Evolutionary conservation across 2,797 vertebrate genomes (phyloP).

Genomic region (Pempheris klunzingeri): DNA sequence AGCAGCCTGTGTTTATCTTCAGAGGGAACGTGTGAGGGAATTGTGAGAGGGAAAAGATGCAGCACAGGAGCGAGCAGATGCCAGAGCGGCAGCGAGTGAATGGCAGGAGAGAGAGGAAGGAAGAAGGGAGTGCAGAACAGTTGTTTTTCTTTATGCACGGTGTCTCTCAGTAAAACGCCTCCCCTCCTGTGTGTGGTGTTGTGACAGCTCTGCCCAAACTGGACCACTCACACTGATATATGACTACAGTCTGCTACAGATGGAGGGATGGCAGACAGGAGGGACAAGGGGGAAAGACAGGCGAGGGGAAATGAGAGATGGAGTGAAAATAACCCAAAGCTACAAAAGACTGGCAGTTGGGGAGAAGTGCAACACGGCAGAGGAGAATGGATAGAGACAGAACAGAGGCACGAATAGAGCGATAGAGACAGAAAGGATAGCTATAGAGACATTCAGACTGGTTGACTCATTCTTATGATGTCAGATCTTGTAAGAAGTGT

Average conservation of each 20-base stretch:
- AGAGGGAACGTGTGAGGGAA: conserved; percentile 48
- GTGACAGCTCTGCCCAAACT: conserved; percentile 70
- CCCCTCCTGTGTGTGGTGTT: conserved; percentile 47
- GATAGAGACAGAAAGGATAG: conserved; percentile 57
- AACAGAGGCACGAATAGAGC: conserved; percentile 28
- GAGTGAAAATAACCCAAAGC: conserved; percentile 70
- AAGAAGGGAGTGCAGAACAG: conserved; percentile 29
- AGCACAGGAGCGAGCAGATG: conserved; percentile 59
- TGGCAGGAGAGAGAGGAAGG: conserved; percentile 23
- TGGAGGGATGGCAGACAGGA: conserved; percentile 37
- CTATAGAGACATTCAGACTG: conserved; percentile 64
- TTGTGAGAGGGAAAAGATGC: conserved; percentile 42
- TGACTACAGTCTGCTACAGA: conserved; percentile 54
- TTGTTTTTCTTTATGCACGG: conserved; percentile 46
- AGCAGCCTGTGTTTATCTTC: conserved; percentile 70
- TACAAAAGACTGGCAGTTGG: conserved; percentile 63
- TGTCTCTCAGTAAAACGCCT: conserved; percentile 37
- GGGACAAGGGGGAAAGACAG: neutral
- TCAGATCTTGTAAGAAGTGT: conserved; percentile 65
- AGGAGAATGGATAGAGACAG: conserved; percentile 61
- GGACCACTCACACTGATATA: conserved; percentile 40
- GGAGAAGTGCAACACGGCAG: conserved; percentile 50
- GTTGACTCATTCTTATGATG: conserved; percentile 76
- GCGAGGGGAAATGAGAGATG: conserved; percentile 34
- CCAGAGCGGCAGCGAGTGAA: conserved; percentile 47